Evolutionary conservation across 2,888 invertebrate genomes (phyloP).

Genomic region (Taenaris catops): DNA sequence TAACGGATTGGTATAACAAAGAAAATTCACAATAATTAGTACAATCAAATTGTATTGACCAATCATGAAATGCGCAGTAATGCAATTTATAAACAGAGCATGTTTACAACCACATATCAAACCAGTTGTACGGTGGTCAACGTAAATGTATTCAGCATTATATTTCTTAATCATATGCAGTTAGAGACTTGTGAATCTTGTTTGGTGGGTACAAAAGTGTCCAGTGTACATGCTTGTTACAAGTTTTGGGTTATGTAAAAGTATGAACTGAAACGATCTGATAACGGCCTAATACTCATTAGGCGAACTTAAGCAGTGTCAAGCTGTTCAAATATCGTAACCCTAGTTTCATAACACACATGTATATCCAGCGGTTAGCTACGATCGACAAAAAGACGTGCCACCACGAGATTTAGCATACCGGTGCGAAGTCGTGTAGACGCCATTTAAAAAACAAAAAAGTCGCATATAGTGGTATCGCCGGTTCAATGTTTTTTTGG

Average conservation of each 20-base stretch:
- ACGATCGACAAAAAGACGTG: too few relatives aligned
- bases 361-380: too few relatives aligned
- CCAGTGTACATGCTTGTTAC: conserved; percentile 2
- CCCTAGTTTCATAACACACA: conserved; percentile 10
- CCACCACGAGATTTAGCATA: too few relatives aligned
- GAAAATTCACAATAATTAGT: conserved; percentile 54
- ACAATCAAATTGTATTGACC: conserved; percentile 53
- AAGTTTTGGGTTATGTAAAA: conserved; percentile 17
- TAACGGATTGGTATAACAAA: conserved; percentile 35
- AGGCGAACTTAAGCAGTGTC: neutral
- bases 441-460: too few relatives aligned
- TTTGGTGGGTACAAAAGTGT: neutral
- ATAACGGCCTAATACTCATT: conserved; percentile 6
- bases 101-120: conserved; percentile 45
- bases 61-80: conserved; percentile 49
- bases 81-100: conserved; percentile 66
- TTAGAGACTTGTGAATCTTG: neutral
- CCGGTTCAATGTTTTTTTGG: too few relatives aligned
- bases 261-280: conserved; percentile 11
- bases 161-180: conserved; percentile 3
- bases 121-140: conserved; percentile 37
- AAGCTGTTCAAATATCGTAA: conserved; percentile 12
- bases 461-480: too few relatives aligned
- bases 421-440: too few relatives aligned
- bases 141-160: conserved; percentile 10